Base-by-base conservation (phyloP, 2,113 vertebrate species). In the Muntiacus muntjak region DNA sequence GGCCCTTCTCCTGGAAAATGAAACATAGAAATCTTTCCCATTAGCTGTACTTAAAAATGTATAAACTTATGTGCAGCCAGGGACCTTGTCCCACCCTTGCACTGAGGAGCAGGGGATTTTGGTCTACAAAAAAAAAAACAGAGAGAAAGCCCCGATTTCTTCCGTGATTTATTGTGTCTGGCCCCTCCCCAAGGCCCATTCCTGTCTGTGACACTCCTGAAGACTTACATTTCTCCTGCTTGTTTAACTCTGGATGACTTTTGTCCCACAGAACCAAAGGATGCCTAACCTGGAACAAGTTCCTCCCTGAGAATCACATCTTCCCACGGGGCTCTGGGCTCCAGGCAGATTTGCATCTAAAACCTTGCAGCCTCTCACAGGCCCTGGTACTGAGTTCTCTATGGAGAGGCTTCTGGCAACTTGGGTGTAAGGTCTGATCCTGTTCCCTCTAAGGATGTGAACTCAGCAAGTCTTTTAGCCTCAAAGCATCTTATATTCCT, bases 1-100 rank as follows among this genome's bases (percentile, higher is more conserved):
- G 33, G 74, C 36, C 54, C 67, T 82, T 94, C 45, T n/a, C 64
- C 45, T 17, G 43, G 71, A 92, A 74, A 91, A 40, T 43, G 78
- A 19, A 71, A 55, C 87, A 76, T 57, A 52, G 76, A 92, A 58
- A 52, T 40, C 43, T 57, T 87, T 57, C 67, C 85, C 11, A 8
- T 43, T 14, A 45, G 45, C 81, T 67, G 36, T 40, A 33, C 47
- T 84, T 82, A 33, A 43, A 10, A 79, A 17, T 33, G 12, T 57
- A 36, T 28, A 17, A 43, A 12, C 6, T 0, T 10, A 10, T 3
- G 30, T 36, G 13, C 40, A 36, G n/a, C 67, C 43, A 9, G 43
- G 9, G 25, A 28, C 43, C 14, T 1, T 0, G 40, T 10, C 26
- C 71, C 6, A 17, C 13, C 17, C 12, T 19, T 16, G 15, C 23